phyloP scores from a whole-genome alignment of 1,140 invertebrate species.

The Bradysia coprophila region DNA sequence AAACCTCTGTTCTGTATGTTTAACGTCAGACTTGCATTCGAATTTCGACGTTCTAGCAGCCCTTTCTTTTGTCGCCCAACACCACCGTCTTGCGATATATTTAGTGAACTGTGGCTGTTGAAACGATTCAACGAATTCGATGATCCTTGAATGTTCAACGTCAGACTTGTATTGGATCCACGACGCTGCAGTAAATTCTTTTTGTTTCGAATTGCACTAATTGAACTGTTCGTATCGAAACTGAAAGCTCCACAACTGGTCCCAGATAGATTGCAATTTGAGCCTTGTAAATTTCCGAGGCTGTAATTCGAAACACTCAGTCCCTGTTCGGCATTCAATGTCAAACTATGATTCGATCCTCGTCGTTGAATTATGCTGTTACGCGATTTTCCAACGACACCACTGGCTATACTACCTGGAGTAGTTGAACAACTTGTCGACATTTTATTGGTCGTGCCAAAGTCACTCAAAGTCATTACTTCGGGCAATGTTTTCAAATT shows the following conservation, averaged over 20 bases:
- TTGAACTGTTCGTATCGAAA: neutral
- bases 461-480: conserved; percentile 42
- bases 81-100: conserved; percentile 5
- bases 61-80: conserved; percentile 35
- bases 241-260: conserved; percentile 3
- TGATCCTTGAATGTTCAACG: conserved; percentile 31
- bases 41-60: conserved; percentile 56
- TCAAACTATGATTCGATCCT: conserved; percentile 76
- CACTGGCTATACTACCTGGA: neutral
- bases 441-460: conserved; percentile 17
- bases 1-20: conserved; percentile 28
- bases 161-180: conserved; percentile 76
- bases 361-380: conserved; percentile 63
- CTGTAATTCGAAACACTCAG: conserved; percentile 29
- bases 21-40: conserved; percentile 71
- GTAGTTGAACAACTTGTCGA: conserved; percentile 12
- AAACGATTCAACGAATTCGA: conserved; percentile 29
- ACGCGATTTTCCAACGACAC: conserved; percentile 4
- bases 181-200: conserved; percentile 63
- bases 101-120: conserved; percentile 30
- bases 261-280: conserved; percentile 7
- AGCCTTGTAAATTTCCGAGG: conserved; percentile 12
- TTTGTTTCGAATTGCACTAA: conserved; percentile 6
- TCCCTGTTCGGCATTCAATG: conserved; percentile 23
- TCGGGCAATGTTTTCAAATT: conserved; percentile 44